Evolutionary conservation across 2,888 invertebrate species (phyloP).

Genomic region (Xanthia icteritia): DNA sequence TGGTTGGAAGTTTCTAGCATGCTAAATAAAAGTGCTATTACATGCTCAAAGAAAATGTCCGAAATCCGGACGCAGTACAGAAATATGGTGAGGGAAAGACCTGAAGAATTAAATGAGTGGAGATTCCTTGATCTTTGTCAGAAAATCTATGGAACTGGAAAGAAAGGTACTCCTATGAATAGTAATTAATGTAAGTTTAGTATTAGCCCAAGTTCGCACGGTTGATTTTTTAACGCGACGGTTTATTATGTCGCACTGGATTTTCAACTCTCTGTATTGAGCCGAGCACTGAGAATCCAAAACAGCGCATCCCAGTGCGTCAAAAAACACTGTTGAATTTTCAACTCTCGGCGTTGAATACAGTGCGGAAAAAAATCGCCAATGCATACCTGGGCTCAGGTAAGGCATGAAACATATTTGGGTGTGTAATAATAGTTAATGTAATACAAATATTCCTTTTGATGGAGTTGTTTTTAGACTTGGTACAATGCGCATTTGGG

Average conservation of each 20-base stretch:
- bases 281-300: too few species aligned
- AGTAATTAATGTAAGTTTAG: constrained; percentile 13
- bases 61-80: constrained; percentile 84
- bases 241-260: too few species aligned
- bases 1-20: constrained; percentile 84
- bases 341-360: too few species aligned
- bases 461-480: background rate
- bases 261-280: too few species aligned
- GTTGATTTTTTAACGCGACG: too few species aligned
- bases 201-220: too few species aligned
- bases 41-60: constrained; percentile 86
- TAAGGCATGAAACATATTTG: background rate
- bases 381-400: background rate
- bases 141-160: constrained; percentile 87
- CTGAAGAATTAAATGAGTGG: constrained; percentile 78
- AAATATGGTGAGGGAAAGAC: constrained; percentile 80
- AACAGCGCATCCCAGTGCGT: too few species aligned
- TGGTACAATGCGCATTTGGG: constrained; percentile 7
- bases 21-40: constrained; percentile 80
- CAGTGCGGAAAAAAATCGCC: too few species aligned
- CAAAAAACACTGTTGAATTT: too few species aligned
- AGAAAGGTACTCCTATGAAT: constrained; percentile 67
- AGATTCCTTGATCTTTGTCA: constrained; percentile 83
- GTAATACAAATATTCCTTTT: background rate
- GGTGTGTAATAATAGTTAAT: background rate